Percentiles rank a stretch among this genome's conserved stretches.
Evolutionary conservation across 2,113 vertebrate species (phyloP).

Genomic region (Dicentrarchus labrax): DNA sequence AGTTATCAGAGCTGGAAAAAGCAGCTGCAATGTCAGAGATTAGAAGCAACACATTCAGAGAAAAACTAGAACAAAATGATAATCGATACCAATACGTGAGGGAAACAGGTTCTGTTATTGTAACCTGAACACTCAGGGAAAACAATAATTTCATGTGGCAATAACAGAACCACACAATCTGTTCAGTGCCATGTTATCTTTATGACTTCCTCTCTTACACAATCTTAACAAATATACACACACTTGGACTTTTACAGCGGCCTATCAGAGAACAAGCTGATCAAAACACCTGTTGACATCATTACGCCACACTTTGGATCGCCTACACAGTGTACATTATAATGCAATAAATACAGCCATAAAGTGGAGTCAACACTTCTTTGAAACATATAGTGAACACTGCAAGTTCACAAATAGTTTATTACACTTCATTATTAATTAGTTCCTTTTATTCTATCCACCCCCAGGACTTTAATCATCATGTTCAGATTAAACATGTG

Average conservation of each 20-base stretch:
- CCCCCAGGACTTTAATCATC: not conserved
- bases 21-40: not conserved
- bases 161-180: constrained; percentile 16
- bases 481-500: not conserved
- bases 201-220: constrained; percentile 49
- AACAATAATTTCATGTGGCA: not conserved
- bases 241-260: constrained; percentile 9
- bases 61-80: not conserved
- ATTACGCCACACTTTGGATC: not conserved
- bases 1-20: not conserved
- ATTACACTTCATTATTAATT: not conserved
- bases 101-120: no score
- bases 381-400: not conserved
- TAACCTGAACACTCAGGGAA: no score
- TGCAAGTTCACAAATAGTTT: not conserved
- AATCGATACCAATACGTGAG: not conserved
- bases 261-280: constrained; percentile 7
- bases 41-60: not conserved
- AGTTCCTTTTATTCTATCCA: no score
- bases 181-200: constrained; percentile 49
- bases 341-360: not conserved
- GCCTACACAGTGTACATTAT: not conserved
- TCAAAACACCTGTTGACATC: constrained; percentile 12
- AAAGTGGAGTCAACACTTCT: not conserved
- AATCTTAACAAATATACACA: constrained; percentile 21